Conservation (phyloP, 1,140 invertebrate species). For the Armadillidium nasatum region DNA sequence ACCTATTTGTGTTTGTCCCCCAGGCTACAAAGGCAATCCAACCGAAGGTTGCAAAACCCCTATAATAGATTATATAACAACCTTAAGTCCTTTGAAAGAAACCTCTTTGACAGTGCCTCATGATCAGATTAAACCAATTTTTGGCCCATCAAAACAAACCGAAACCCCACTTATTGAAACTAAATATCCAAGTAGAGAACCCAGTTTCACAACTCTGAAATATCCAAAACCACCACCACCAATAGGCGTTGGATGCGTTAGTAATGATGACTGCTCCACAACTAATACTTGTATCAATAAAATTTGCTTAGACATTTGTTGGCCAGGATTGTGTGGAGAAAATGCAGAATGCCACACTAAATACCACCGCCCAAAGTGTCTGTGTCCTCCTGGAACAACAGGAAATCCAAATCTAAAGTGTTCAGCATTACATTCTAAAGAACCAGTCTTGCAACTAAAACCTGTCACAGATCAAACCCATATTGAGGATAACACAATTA, state of each 20-base stretch:
- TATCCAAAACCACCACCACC: constrained; percentile 17
- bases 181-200: too few species aligned
- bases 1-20: constrained; percentile 50
- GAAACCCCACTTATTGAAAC: too few species aligned
- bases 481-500: constrained; percentile 1
- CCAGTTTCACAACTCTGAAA: neutral
- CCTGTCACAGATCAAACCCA: constrained; percentile 49
- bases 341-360: constrained; percentile 37
- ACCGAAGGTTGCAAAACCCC: neutral
- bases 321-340: constrained; percentile 73
- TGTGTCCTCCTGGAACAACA: constrained; percentile 70
- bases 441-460: constrained; percentile 70
- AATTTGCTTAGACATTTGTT: constrained; percentile 64
- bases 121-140: constrained; percentile 25
- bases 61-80: constrained; percentile 18
- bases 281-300: constrained; percentile 73
- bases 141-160: constrained; percentile 21
- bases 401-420: constrained; percentile 74
- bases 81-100: constrained; percentile 48
- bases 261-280: constrained; percentile 71
- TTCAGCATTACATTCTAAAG: constrained; percentile 64
- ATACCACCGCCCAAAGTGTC: constrained; percentile 61
- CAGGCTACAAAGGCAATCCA: constrained; percentile 38
- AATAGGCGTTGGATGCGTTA: constrained; percentile 49
- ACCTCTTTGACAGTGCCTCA: neutral